Conservation (phyloP, 2,888 invertebrate genomes). For the Euphydryas editha region DNA sequence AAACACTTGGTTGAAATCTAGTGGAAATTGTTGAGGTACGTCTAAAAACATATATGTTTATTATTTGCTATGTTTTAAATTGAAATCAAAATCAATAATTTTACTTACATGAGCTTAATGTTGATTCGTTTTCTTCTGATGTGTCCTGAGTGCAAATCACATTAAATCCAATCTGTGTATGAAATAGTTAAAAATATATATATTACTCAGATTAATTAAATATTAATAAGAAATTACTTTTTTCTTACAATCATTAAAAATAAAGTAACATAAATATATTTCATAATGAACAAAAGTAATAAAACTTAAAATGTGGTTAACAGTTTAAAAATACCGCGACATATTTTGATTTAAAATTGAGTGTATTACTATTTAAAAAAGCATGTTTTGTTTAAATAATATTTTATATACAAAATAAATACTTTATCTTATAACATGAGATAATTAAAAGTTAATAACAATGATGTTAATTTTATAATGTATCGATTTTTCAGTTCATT, state of each 20-base stretch:
- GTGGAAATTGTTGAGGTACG: conserved; percentile 41
- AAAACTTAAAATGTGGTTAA: too few species aligned
- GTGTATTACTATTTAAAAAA: too few species aligned
- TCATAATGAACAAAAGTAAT: neutral
- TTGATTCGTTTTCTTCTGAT: neutral
- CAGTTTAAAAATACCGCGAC: too few species aligned
- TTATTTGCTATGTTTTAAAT: neutral
- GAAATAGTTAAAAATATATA: neutral
- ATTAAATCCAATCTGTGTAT: neutral
- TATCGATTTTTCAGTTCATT: too few species aligned
- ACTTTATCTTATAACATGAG: too few species aligned
- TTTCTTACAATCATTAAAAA: conserved; percentile 15
- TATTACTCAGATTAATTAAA: neutral
- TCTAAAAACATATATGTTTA: conserved; percentile 14
- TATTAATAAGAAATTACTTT: neutral
- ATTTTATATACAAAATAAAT: too few species aligned
- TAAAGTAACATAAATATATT: neutral
- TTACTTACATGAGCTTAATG: neutral
- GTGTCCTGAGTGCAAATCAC: neutral
- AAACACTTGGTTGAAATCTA: conserved; percentile 51
- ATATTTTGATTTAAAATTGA: too few species aligned
- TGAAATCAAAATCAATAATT: neutral
- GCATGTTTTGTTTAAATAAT: too few species aligned
- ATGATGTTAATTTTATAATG: too few species aligned
- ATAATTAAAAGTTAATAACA: too few species aligned